Percentiles rank a stretch among this genome's conserved stretches.
These are phyloP conservation scores for Chymomyza fuscimana DNA, from an alignment of 2,888 invertebrate species.

Conservation along the genomic window DNA sequence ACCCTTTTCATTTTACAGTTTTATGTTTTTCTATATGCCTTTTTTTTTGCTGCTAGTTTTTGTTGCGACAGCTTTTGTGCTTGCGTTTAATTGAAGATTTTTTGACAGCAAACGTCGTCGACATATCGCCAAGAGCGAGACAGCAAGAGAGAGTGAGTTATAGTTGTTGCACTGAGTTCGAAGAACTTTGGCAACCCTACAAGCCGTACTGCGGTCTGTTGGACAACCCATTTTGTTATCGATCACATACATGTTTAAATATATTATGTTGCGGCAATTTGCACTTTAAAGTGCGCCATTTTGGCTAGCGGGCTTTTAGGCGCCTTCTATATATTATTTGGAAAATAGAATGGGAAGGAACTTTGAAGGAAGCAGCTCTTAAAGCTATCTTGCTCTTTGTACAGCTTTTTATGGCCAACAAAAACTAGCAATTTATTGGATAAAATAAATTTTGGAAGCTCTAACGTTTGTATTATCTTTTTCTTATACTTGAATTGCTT, in stretches of 20 bases:
- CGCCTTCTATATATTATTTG: not conserved
- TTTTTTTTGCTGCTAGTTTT: constrained; percentile 19
- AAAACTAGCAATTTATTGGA: not conserved
- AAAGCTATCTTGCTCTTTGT: not conserved
- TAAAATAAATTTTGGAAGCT: not conserved
- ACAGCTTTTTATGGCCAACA: not conserved
- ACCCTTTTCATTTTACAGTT: constrained; percentile 49
- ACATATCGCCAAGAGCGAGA: constrained; percentile 21
- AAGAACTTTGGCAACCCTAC: constrained; percentile 52
- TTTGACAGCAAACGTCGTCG: constrained; percentile 66
- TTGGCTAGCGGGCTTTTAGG: not conserved
- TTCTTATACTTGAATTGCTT: not conserved
- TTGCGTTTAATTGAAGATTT: constrained; percentile 71
- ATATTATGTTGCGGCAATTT: constrained; percentile 18
- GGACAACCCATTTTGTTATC: constrained; percentile 17
- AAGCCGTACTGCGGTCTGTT: constrained; percentile 32
- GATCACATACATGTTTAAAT: constrained; percentile 21
- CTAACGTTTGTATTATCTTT: not conserved
- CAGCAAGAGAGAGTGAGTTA: not conserved
- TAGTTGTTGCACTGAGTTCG: constrained; percentile 43
- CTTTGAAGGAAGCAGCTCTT: too few relatives aligned
- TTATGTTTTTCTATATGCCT: constrained; percentile 36
- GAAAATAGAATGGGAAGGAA: too few relatives aligned
- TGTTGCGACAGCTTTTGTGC: constrained; percentile 65
- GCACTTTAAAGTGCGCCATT: not conserved